Evolutionary conservation across 1,140 invertebrate species (phyloP).

Genomic region (Lysiphlebus fabarum): DNA sequence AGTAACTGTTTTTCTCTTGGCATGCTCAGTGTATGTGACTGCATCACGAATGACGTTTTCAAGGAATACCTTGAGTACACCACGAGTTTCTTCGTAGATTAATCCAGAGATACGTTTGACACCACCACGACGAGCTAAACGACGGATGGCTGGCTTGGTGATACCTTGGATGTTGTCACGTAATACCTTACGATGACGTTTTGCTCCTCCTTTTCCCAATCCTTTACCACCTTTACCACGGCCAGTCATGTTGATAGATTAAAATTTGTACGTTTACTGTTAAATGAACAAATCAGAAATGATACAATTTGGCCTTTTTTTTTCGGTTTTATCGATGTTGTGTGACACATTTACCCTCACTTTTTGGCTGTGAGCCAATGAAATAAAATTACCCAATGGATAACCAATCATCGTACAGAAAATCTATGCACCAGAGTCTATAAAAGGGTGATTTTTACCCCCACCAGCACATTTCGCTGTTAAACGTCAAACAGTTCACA

Average conservation of each 20-base stretch:
- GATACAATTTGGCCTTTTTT: not conserved
- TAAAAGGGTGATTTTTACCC: no score
- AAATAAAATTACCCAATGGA: no score
- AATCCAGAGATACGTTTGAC: conserved; percentile 3
- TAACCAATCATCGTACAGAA: no score
- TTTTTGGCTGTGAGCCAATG: no score
- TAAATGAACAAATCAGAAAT: not conserved
- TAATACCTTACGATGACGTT: not conserved
- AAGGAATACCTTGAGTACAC: not conserved
- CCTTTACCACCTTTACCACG: not conserved
- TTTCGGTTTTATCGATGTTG: no score
- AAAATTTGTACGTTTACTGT: no score
- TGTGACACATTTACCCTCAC: no score
- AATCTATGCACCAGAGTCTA: no score
- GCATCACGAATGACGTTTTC: conserved; percentile 9
- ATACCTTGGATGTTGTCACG: conserved; percentile 6
- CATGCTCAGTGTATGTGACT: not conserved
- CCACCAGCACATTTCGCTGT: no score
- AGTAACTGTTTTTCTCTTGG: not conserved
- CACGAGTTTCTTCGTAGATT: conserved; percentile 2
- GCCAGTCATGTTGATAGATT: not conserved
- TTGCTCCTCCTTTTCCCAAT: conserved; percentile 1
- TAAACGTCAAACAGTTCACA: no score
- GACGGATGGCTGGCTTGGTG: conserved; percentile 8
- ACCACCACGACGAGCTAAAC: conserved; percentile 2